Percentiles rank a stretch among this genome's conserved stretches.
phyloP scores from a whole-genome alignment of 2,113 vertebrate genomes.

The Tragelaphus imberbis region DNA sequence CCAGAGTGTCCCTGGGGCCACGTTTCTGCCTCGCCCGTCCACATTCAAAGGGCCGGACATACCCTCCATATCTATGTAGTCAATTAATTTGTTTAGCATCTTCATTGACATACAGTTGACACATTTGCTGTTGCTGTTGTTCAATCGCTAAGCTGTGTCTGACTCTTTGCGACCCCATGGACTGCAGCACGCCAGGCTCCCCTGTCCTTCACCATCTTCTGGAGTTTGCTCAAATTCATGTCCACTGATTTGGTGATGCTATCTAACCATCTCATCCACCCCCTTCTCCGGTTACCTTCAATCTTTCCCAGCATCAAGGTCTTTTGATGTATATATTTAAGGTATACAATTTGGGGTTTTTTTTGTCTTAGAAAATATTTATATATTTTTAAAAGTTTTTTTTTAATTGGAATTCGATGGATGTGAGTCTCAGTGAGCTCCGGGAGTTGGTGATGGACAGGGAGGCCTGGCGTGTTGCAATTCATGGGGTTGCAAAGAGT shows the following conservation, averaged over 20 bases:
- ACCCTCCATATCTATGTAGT: not conserved
- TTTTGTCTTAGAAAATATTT: not conserved
- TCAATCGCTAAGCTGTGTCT: not conserved
- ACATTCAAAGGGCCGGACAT: not conserved
- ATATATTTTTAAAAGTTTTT: not conserved
- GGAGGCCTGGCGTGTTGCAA: too few species aligned
- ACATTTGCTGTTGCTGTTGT: not conserved
- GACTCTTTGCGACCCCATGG: not conserved
- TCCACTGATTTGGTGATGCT: not conserved
- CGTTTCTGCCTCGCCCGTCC: not conserved
- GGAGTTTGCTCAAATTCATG: not conserved
- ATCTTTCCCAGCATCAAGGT: not conserved
- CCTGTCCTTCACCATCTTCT: not conserved
- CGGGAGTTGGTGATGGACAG: too few species aligned
- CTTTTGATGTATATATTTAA: not conserved
- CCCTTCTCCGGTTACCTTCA: not conserved
- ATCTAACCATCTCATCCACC: not conserved
- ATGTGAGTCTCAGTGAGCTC: too few species aligned
- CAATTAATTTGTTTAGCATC: not conserved
- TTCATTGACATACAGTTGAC: not conserved
- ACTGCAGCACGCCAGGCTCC: not conserved
- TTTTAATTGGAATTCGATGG: not conserved
- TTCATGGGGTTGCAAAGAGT: too few species aligned
- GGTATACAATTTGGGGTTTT: not conserved
- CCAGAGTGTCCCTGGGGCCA: not conserved